Evolutionary conservation across 2,113 vertebrate genomes (phyloP), one percentile per base, ranked within the genome.

Genomic region (Martes martes): DNA sequence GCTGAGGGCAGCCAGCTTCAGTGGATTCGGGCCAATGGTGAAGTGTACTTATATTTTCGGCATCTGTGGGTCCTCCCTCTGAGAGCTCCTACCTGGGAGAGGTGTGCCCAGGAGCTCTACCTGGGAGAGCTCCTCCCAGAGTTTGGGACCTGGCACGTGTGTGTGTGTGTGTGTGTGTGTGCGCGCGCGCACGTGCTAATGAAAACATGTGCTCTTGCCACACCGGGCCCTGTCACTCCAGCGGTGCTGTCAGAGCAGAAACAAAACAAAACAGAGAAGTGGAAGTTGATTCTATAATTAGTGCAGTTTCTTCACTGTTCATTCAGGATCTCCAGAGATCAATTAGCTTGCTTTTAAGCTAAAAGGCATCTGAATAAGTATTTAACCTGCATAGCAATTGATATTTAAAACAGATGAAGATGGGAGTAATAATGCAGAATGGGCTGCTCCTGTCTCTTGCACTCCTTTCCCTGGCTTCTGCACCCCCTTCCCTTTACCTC

Each of bases 341-440:
- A 99, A 99, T 99, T 99, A 99, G 98, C 98, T 98, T 94, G 97
- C 98, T 99, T 99, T 99, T 99, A 98, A 98, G 96, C 97, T 98
- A 99, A 98, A 98, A 98, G 98, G 96, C 96, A 98, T 98, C 98
- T 98, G 98, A 98, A 99, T 96, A 98, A 98, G 98, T 98, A 97
- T 98, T 98, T 98, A 99, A 99, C 98, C 97, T 99, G 98, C 98
- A 98, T 98, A 98, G 98, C 98, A 98, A 99, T 97, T 98, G 98
- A 98, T 97, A 98, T 97, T 99, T 98, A 98, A 98, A 98, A 98
- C 87, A 98, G 91, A 97, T 33, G 42, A 89, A 95, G 88, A 92
- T 73, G 95, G 93, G 94, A 95, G 81, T 50, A 91, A 87, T 96
- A 94, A 97, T 1, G 31, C 79, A 91, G 85, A 96, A 84, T 4